phyloP scores from a whole-genome alignment of 2,888 invertebrate genomes.

The Argyra leucocephala region DNA sequence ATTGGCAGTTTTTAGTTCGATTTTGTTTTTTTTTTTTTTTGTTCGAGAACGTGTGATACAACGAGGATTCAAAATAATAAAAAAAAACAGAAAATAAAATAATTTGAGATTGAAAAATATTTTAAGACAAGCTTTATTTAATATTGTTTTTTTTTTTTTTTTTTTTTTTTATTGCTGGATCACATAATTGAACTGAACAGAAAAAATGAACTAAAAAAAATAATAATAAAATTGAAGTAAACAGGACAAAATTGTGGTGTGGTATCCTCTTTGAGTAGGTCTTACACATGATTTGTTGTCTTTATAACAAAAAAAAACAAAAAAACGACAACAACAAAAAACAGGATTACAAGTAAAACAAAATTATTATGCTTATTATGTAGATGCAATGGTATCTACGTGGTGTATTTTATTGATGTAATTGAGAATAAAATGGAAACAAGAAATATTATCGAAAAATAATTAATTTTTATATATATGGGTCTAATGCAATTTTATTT shows the following conservation, averaged over 20 bases:
- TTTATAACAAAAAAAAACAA: not conserved
- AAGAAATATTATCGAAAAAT: too few relatives aligned
- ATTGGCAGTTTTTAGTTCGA: too few relatives aligned
- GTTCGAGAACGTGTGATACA: not conserved
- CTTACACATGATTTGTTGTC: not conserved
- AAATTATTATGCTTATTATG: too few relatives aligned
- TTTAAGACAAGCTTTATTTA: not conserved
- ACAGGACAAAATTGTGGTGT: not conserved
- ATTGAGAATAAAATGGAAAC: too few relatives aligned
- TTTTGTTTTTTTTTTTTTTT: not conserved
- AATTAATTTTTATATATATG: too few relatives aligned
- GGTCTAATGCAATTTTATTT: too few relatives aligned
- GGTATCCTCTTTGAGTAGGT: constrained; percentile 1
- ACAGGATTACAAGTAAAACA: too few relatives aligned
- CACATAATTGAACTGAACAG: not conserved
- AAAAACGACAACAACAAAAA: not conserved
- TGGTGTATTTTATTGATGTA: too few relatives aligned
- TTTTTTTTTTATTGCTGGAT: not conserved
- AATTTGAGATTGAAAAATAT: too few relatives aligned
- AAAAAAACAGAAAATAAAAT: not conserved
- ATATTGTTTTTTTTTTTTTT: not conserved
- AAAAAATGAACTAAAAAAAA: not conserved
- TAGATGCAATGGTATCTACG: too few relatives aligned
- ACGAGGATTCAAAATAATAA: not conserved
- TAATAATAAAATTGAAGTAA: not conserved